phyloP scores from a whole-genome alignment of 2,888 invertebrate species.

The Patella depressa region DNA sequence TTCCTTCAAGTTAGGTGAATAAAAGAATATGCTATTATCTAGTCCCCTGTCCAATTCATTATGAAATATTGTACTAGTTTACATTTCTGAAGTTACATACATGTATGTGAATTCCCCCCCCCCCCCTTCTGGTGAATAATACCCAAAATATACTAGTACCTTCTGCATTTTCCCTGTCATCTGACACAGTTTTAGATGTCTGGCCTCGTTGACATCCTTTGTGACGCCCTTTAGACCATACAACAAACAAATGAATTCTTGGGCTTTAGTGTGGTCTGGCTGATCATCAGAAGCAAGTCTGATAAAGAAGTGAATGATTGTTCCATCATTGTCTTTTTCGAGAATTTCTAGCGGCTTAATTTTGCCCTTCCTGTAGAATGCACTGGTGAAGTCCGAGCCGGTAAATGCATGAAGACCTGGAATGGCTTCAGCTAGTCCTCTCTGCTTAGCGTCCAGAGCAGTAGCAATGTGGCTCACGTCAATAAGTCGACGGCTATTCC shows the following conservation, averaged over 20 bases:
- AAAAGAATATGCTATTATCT: too few species aligned
- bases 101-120: background rate
- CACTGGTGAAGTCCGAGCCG: conserved; percentile 15
- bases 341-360: conserved; percentile 10
- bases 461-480: background rate
- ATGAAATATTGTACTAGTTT: background rate
- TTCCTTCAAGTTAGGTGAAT: too few species aligned
- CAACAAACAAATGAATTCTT: conserved; percentile 20
- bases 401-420: conserved; percentile 24
- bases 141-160: background rate
- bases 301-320: conserved; percentile 10
- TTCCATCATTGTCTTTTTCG: conserved; percentile 12
- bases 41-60: too few species aligned
- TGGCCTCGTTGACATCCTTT: conserved; percentile 17
- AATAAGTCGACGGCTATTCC: background rate
- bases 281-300: conserved; percentile 10
- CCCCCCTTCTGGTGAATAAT: background rate
- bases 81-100: background rate
- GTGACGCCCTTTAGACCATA: conserved; percentile 16
- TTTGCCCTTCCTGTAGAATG: conserved; percentile 24
- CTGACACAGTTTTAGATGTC: conserved; percentile 15
- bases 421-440: conserved; percentile 12
- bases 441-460: conserved; percentile 11
- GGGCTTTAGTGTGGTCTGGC: conserved; percentile 17
- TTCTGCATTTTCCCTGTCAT: conserved; percentile 8